phyloP scores from a whole-genome alignment of 2,113 vertebrate genomes.

The Amazona vittata region DNA sequence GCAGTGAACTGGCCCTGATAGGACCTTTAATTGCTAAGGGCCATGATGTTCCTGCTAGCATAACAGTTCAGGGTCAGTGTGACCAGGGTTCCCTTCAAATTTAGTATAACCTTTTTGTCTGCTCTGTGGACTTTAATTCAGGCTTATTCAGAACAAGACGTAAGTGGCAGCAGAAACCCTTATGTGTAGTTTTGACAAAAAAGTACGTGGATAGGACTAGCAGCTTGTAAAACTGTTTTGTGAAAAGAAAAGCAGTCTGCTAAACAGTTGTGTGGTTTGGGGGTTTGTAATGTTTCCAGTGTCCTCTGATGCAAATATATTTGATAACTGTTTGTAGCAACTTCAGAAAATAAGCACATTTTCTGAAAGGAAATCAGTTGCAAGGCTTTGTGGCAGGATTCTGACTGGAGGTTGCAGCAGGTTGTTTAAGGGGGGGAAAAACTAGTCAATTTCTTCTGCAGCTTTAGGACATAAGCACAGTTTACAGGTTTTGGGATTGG shows the following conservation, averaged over 20 bases:
- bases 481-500: neutral
- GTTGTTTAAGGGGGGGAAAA: neutral
- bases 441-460: neutral
- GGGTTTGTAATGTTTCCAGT: neutral
- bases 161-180: neutral
- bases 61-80: neutral
- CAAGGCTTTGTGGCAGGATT: neutral
- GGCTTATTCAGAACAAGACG: neutral
- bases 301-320: neutral
- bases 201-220: neutral
- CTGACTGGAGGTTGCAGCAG: neutral
- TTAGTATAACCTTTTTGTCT: neutral
- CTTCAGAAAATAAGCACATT: neutral
- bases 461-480: neutral
- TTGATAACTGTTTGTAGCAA: neutral
- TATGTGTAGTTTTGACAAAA: neutral
- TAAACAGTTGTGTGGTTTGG: neutral
- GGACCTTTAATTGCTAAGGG: neutral
- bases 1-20: neutral
- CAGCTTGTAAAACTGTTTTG: neutral
- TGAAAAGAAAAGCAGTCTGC: neutral
- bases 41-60: accelerated
- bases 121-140: neutral
- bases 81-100: neutral
- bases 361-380: neutral